Percentiles rank a stretch among this genome's conserved stretches.
phyloP scores from a whole-genome alignment of 2,888 invertebrate genomes.

The Cantharis flavilabris region DNA sequence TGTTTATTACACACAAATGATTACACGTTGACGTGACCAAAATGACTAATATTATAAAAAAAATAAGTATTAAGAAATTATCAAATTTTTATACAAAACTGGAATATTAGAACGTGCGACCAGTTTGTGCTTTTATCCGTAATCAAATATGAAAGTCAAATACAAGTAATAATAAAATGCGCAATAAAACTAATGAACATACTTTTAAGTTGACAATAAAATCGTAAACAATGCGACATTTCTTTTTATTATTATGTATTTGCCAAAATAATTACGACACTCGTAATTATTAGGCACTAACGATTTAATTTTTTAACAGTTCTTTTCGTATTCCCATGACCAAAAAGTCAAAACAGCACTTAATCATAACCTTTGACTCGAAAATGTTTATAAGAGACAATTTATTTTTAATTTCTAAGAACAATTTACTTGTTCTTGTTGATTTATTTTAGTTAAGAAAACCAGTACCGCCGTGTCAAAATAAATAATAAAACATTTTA shows the following conservation, averaged over 20 bases:
- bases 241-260: conserved; percentile 11
- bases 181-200: conserved; percentile 24
- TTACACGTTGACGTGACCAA: not conserved
- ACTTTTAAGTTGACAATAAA: conserved; percentile 20
- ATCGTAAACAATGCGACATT: conserved; percentile 28
- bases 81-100: not conserved
- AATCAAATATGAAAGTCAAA: conserved; percentile 14
- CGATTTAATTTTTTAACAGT: conserved; percentile 11
- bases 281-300: conserved; percentile 21
- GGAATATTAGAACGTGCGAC: conserved; percentile 22
- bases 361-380: conserved; percentile 27
- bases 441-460: conserved; percentile 21
- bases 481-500: conserved; percentile 27
- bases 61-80: not conserved
- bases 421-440: conserved; percentile 28
- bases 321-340: conserved; percentile 24
- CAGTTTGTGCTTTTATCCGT: not conserved
- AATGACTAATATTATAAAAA: not conserved
- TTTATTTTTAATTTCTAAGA: conserved; percentile 27
- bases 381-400: conserved; percentile 23
- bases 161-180: conserved; percentile 12
- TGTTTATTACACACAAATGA: not conserved
- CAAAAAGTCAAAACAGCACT: conserved; percentile 22
- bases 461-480: conserved; percentile 24
- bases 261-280: conserved; percentile 13